phyloP scores from a whole-genome alignment of 2,113 vertebrate species.

The Propithecus coquereli region DNA sequence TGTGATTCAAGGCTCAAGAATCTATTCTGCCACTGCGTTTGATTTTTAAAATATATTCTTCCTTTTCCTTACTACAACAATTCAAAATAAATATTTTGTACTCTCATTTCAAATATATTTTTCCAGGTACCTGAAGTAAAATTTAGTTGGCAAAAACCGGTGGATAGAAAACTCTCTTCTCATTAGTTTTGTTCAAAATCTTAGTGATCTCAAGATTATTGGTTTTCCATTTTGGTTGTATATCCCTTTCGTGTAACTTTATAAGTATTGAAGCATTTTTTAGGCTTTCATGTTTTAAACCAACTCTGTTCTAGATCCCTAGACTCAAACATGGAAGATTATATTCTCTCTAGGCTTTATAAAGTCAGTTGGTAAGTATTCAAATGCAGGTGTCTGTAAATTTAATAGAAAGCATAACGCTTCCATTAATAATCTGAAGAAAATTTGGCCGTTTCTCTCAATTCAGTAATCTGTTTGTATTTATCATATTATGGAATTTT shows the following conservation, averaged over 20 bases:
- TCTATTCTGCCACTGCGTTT: neutral
- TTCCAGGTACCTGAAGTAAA: neutral
- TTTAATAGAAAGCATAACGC: slow-evolving; percentile 59
- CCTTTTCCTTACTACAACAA: neutral
- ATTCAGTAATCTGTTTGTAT: slow-evolving; percentile 43
- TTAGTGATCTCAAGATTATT: neutral
- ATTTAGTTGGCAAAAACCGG: slow-evolving; percentile 17
- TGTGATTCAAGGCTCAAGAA: neutral
- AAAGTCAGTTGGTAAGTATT: slow-evolving; percentile 53
- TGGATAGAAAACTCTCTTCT: neutral
- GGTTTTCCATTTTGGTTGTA: neutral
- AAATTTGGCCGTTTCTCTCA: slow-evolving; percentile 44
- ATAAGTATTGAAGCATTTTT: neutral
- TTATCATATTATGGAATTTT: slow-evolving; percentile 62
- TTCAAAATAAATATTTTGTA: slow-evolving; percentile 10
- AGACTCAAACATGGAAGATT: slow-evolving; percentile 56
- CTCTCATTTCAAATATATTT: neutral
- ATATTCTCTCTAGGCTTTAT: slow-evolving; percentile 46
- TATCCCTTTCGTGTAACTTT: neutral
- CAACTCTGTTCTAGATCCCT: slow-evolving; percentile 51
- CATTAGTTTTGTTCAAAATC: slow-evolving; percentile 11
- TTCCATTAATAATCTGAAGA: slow-evolving; percentile 51
- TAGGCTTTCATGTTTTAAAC: slow-evolving; percentile 7
- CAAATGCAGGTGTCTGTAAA: slow-evolving; percentile 42
- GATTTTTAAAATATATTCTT: neutral